phyloP scores from a whole-genome alignment of 1,140 invertebrate genomes.

The Leptopilina boulardi region DNA sequence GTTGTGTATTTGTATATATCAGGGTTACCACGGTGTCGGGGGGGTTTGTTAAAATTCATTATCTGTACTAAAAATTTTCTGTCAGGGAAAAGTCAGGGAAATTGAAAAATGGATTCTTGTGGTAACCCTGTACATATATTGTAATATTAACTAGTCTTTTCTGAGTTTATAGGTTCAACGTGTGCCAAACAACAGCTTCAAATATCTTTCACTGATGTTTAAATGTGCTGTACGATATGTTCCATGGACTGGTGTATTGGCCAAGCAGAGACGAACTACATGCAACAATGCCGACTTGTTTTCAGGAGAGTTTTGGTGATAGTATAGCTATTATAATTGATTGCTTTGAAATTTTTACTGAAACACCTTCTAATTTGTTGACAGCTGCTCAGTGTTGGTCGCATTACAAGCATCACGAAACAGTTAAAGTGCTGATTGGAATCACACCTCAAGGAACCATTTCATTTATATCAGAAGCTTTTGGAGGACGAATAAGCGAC shows the following conservation, averaged over 20 bases:
- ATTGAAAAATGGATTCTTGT: no score
- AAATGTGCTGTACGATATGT: constrained; percentile 16
- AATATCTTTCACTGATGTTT: constrained; percentile 17
- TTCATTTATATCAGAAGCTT: constrained; percentile 55
- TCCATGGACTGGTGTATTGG: constrained; percentile 22
- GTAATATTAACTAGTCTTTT: background rate
- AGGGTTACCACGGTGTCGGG: no score
- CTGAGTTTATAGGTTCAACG: constrained; percentile 30
- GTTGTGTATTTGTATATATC: constrained; percentile 8
- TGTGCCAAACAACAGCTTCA: constrained; percentile 7
- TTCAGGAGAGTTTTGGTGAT: constrained; percentile 29
- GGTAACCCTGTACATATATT: no score
- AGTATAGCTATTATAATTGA: constrained; percentile 48
- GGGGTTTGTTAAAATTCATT: no score
- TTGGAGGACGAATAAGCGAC: constrained; percentile 56
- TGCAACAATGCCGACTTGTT: constrained; percentile 31
- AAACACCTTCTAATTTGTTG: constrained; percentile 38
- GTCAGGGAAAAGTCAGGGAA: no score
- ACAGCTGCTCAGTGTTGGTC: constrained; percentile 43
- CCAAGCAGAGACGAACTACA: constrained; percentile 21
- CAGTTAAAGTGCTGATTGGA: constrained; percentile 57
- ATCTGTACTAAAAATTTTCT: no score
- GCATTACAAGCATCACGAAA: constrained; percentile 48
- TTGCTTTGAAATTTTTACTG: constrained; percentile 52
- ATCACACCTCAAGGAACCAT: constrained; percentile 57